Conservation (phyloP, 1,140 invertebrate species). For the Drosophila pruinosa region DNA sequence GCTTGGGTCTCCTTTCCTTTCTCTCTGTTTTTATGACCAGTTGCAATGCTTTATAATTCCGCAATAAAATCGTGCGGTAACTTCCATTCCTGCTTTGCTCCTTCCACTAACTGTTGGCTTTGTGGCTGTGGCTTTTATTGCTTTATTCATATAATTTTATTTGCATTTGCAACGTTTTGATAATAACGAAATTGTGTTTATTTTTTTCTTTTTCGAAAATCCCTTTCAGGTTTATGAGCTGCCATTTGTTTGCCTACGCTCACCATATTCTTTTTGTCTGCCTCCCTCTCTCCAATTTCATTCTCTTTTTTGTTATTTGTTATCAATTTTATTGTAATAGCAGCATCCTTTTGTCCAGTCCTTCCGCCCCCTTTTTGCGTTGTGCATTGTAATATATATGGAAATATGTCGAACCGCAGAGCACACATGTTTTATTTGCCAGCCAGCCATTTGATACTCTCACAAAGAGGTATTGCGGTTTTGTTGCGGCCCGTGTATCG, state of each 20-base stretch:
- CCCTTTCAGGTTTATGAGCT: conserved; percentile 43
- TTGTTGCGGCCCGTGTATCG: neutral
- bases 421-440: conserved; percentile 1
- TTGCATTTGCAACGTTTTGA: conserved; percentile 47
- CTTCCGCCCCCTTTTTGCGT: neutral
- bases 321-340: conserved; percentile 41
- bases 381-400: conserved; percentile 6
- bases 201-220: conserved; percentile 25
- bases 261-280: conserved; percentile 2
- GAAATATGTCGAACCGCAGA: conserved; percentile 11
- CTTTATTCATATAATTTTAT: conserved; percentile 49
- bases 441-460: neutral
- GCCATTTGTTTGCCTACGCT: conserved; percentile 37
- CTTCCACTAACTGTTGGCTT: conserved; percentile 21
- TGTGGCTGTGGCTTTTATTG: conserved; percentile 38
- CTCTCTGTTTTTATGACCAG: conserved; percentile 27
- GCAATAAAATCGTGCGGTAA: conserved; percentile 30
- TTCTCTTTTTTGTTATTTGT: conserved; percentile 17
- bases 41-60: conserved; percentile 37
- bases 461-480: neutral
- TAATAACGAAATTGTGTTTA: conserved; percentile 44
- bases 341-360: conserved; percentile 12
- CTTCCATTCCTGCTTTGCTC: neutral
- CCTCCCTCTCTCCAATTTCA: neutral
- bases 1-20: neutral